Percentiles rank a stretch among this genome's conserved stretches.
Conservation (phyloP, 2,113 vertebrate species). For the Canis aureus region DNA sequence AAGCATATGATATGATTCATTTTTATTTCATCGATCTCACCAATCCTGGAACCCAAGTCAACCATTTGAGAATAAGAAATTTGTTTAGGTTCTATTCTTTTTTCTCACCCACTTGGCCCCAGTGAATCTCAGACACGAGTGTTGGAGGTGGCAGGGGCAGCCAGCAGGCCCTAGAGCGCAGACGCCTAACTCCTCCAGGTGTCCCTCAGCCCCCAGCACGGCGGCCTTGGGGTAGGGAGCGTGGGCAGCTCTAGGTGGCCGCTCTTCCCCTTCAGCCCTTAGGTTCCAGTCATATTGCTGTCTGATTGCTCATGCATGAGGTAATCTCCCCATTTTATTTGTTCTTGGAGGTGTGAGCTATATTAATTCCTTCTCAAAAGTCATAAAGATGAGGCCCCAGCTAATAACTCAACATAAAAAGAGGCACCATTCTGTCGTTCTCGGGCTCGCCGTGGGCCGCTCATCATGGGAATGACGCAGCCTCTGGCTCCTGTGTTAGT, state of each 20-base stretch:
- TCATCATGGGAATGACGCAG: constrained; percentile 69
- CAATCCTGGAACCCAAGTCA: background rate
- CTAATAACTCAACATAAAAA: background rate
- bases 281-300: background rate
- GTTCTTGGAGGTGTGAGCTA: background rate
- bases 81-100: background rate
- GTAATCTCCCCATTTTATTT: background rate
- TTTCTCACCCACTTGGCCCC: background rate
- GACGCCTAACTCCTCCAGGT: background rate
- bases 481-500: constrained; percentile 29
- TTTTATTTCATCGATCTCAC: background rate
- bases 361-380: constrained; percentile 32
- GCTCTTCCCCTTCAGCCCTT: background rate
- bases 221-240: background rate
- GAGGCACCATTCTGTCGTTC: background rate
- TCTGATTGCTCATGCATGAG: background rate
- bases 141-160: background rate
- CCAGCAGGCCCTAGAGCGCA: background rate
- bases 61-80: background rate
- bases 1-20: background rate
- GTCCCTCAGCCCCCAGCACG: background rate
- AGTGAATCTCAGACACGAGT: background rate
- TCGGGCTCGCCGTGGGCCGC: background rate
- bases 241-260: background rate
- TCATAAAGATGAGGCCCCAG: background rate